Percentiles rank a stretch among this genome's conserved stretches.
Evolutionary conservation across 2,113 vertebrate species (phyloP).

Genomic region (Haemorhous mexicanus): DNA sequence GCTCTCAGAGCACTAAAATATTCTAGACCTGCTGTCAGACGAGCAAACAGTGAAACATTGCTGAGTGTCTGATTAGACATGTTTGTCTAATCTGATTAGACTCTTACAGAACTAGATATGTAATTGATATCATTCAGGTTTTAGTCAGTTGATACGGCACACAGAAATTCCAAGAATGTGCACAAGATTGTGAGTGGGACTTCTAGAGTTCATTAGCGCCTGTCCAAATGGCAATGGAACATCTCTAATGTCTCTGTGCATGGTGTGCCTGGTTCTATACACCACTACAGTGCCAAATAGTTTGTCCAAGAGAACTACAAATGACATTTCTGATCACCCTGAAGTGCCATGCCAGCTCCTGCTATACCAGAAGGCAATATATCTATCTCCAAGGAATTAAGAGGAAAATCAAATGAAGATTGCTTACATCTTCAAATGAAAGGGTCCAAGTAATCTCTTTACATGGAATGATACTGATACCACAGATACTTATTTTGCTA

Average conservation of each 20-base stretch:
- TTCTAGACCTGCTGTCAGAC: not conserved
- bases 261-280: not conserved
- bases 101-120: not conserved
- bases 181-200: not conserved
- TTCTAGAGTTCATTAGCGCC: not conserved
- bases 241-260: not conserved
- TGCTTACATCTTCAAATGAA: not conserved
- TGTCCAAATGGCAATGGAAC: not conserved
- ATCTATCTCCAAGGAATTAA: not conserved
- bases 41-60: not conserved
- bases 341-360: not conserved
- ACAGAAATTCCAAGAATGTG: not conserved
- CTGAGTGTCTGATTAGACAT: not conserved
- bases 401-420: not conserved
- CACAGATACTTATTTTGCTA: not conserved
- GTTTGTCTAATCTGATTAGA: not conserved
- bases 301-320: not conserved
- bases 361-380: not conserved
- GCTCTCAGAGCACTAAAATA: not conserved
- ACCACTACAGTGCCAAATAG: not conserved
- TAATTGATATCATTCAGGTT: not conserved
- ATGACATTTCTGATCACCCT: not conserved
- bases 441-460: not conserved
- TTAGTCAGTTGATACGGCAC: not conserved
- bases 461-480: not conserved